Evolutionary conservation across 1,140 invertebrate genomes (phyloP), one percentile per base, ranked within the genome.

Genomic region (Drosophila triauraria): DNA sequence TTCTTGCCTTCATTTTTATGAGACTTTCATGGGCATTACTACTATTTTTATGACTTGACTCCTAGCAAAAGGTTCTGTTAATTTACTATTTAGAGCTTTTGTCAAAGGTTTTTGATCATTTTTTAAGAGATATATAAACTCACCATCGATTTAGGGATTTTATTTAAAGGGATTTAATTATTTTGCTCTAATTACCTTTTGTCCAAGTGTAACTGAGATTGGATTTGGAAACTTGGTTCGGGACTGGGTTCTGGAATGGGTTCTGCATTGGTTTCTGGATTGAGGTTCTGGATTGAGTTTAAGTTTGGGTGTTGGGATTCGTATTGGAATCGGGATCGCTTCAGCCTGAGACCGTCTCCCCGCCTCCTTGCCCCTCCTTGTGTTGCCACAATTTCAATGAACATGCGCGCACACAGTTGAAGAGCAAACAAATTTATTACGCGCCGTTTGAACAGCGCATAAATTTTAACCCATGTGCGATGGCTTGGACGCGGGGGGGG

Each of bases 341-440:
- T 46, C 50, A 35, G 46, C 30, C 48, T 38, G 47, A 10, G 42
- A 40, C 59, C 59, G 32, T 20, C 27, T n/a, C 13, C 27, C 51
- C 15, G 3, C 30, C 8, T 17, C 32, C 13, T 12, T 0, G 7
- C 12, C 13, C 40, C 30, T 50, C 40, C 30, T 50, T 15, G 23
- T 65, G 54, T 44, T 38, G 44, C 77, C 74, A 84, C 77, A 90
- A 82, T 85, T 82, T 90, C 85, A 90, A 85, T 90, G 85, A 90
- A 90, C 85, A 90, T 82, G 85, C 74, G 75, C 85, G 84, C 81
- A 64, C 85, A 85, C 85, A 90, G 85, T 90, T 90, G 81, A 90
- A 90, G 85, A 90, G 85, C 85, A 90, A 90, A 90, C 85, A 90
- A 90, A 90, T 90, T 90, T 90, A 90, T 90, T 90, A 90, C 85